These are phyloP conservation scores for Agrenia bidenticulata DNA, from an alignment of 2,888 invertebrate genomes.

Conservation along the genomic window DNA sequence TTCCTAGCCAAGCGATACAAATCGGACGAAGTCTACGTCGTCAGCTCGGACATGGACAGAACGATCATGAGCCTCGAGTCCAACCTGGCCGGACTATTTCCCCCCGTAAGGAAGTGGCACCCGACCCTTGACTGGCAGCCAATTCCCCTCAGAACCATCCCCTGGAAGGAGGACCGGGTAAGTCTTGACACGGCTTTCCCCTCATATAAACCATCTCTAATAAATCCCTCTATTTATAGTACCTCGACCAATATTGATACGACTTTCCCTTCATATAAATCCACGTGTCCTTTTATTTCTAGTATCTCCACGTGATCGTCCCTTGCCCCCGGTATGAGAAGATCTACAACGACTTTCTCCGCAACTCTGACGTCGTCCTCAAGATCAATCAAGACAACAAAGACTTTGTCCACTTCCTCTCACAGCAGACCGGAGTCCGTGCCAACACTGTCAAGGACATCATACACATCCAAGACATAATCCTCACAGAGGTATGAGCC, in stretches of 20 bases:
- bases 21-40: slow-evolving; percentile 59
- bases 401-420: slow-evolving; percentile 67
- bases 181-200: slow-evolving; percentile 26
- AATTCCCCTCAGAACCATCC: slow-evolving; percentile 51
- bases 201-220: too few species aligned
- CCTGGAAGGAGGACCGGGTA: slow-evolving; percentile 43
- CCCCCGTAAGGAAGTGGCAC: slow-evolving; percentile 67
- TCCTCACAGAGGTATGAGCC: slow-evolving; percentile 65
- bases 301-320: slow-evolving; percentile 63
- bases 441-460: slow-evolving; percentile 63
- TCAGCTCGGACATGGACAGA: slow-evolving; percentile 77
- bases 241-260: too few species aligned
- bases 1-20: slow-evolving; percentile 54
- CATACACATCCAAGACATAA: slow-evolving; percentile 65
- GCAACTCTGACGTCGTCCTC: slow-evolving; percentile 60
- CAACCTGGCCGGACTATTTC: slow-evolving; percentile 75
- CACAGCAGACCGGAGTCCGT: slow-evolving; percentile 63
- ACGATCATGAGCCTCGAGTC: slow-evolving; percentile 84
- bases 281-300: slow-evolving; percentile 7
- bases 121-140: slow-evolving; percentile 57
- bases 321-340: slow-evolving; percentile 68
- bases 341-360: slow-evolving; percentile 60
- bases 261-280: too few species aligned
- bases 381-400: slow-evolving; percentile 63
- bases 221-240: too few species aligned